Conservation (phyloP, 2,113 vertebrate species). For the Neodon shergylaensis region DNA sequence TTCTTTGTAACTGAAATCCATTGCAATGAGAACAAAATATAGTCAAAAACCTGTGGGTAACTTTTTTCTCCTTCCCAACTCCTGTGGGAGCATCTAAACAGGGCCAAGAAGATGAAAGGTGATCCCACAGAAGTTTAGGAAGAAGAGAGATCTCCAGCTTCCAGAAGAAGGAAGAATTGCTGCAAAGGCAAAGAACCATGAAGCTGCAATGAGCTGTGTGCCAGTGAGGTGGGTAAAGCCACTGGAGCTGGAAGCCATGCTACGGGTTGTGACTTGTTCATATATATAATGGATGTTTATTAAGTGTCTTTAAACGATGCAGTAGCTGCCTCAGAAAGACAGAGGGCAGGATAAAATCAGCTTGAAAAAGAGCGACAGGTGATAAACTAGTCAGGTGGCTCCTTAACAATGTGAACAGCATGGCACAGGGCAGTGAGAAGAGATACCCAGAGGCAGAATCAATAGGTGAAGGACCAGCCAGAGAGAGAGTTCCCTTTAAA, state of each 20-base stretch:
- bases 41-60: too few relatives aligned
- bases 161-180: background rate
- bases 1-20: background rate
- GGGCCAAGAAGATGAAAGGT: background rate
- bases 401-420: background rate
- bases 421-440: background rate
- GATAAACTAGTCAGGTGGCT: background rate
- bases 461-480: accelerated
- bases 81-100: background rate
- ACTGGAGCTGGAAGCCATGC: too few relatives aligned
- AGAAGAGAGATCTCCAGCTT: background rate
- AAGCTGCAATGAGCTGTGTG: background rate
- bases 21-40: background rate
- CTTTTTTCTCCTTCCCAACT: background rate
- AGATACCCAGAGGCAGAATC: background rate
- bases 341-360: background rate
- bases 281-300: background rate
- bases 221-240: background rate
- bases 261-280: too few relatives aligned
- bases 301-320: background rate
- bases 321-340: background rate
- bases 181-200: background rate
- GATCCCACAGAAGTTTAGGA: background rate
- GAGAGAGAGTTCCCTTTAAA: background rate
- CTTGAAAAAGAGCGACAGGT: background rate